These are phyloP conservation scores for Tipula lateralis DNA, from an alignment of 2,888 invertebrate species.

Conservation along the genomic window DNA sequence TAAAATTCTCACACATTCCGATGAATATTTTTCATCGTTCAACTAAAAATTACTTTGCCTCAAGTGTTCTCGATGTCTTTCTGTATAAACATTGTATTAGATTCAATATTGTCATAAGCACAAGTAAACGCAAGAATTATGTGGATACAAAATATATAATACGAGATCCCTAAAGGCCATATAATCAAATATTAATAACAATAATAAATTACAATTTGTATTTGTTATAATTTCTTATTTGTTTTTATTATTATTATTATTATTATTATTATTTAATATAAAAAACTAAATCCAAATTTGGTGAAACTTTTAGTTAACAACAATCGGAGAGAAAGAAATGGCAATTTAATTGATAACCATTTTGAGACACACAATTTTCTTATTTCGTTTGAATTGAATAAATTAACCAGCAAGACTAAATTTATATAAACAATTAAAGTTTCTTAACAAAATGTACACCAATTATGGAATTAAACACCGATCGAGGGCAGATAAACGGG, in stretches of 20 bases:
- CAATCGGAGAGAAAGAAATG: not conserved
- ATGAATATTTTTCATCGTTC: not conserved
- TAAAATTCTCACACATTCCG: not conserved
- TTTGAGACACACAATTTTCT: not conserved
- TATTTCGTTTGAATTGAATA: not conserved
- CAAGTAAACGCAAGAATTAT: not conserved
- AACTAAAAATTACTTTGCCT: not conserved
- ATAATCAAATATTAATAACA: conserved; percentile 11
- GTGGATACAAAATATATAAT: not conserved
- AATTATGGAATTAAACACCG: not conserved
- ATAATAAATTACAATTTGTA: conserved; percentile 24
- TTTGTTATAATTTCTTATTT: conserved; percentile 11
- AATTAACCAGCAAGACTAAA: not conserved
- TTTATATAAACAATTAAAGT: not conserved
- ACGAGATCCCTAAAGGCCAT: not conserved
- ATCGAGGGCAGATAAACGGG: not conserved
- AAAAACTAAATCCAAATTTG: not conserved
- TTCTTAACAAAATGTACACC: not conserved
- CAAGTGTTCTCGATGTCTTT: not conserved
- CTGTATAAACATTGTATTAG: not conserved
- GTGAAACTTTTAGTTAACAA: not conserved
- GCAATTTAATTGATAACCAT: conserved; percentile 4
- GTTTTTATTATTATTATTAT: no score
- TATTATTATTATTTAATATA: not conserved
- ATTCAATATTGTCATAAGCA: not conserved